Percentiles rank a stretch among this genome's conserved stretches.
Conservation (phyloP, 2,113 vertebrate genomes). For the Melanocharis versteri region DNA sequence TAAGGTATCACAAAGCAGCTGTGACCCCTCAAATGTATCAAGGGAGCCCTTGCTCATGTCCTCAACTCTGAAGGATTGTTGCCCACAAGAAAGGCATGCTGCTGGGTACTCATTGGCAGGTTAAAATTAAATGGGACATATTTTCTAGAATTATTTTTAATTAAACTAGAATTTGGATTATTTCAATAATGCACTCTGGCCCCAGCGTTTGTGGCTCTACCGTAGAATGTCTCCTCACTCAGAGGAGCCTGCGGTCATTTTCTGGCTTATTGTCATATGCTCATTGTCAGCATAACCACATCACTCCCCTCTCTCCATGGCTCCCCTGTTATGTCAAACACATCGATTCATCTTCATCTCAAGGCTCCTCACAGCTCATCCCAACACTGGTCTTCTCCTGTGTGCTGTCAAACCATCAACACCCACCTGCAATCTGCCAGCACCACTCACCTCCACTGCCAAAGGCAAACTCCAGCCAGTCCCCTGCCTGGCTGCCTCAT, state of each 20-base stretch:
- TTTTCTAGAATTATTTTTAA: background rate
- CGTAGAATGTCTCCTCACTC: background rate
- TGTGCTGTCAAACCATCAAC: background rate
- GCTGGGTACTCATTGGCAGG: background rate
- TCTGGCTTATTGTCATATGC: no score
- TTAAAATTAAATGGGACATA: background rate
- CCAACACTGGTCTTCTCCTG: background rate
- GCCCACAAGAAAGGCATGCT: background rate
- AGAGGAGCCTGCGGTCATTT: background rate
- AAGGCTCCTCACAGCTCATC: background rate
- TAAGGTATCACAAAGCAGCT: background rate
- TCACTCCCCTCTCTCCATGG: background rate
- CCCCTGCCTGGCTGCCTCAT: background rate
- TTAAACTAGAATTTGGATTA: background rate
- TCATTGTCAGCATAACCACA: background rate
- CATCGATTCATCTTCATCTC: background rate
- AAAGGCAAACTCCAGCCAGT: background rate
- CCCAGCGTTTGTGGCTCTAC: background rate
- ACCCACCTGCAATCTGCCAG: background rate
- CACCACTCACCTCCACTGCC: background rate
- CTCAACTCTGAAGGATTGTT: background rate
- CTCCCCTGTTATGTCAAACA: background rate
- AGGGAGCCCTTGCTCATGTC: background rate
- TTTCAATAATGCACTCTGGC: background rate
- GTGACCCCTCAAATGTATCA: background rate